Evolutionary conservation across 2,113 vertebrate species (phyloP).

Genomic region (Columba livia): DNA sequence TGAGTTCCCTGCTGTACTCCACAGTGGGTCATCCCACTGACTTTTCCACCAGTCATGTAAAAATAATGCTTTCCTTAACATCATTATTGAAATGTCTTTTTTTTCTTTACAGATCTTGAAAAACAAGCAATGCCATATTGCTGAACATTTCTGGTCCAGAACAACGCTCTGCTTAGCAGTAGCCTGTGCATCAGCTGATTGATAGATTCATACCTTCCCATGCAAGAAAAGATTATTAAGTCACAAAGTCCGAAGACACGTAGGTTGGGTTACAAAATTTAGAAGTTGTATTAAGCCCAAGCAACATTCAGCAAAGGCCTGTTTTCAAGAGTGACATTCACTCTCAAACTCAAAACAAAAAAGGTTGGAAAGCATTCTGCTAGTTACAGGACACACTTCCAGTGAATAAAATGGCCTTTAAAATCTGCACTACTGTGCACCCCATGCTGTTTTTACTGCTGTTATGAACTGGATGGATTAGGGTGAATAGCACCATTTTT

Average conservation of each 20-base stretch:
- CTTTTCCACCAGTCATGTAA: not conserved
- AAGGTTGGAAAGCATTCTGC: not conserved
- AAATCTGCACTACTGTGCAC: conserved; percentile 7
- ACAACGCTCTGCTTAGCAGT: not conserved
- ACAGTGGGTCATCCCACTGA: not conserved
- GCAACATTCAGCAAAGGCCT: not conserved
- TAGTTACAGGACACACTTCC: not conserved
- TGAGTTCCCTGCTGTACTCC: not conserved
- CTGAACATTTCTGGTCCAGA: not conserved
- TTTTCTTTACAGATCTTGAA: not conserved
- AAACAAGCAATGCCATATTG: not conserved
- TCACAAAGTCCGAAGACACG: not conserved
- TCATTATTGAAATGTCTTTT: not conserved
- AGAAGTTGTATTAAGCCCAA: not conserved
- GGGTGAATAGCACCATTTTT: conserved; percentile 16
- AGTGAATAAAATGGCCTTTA: conserved; percentile 27
- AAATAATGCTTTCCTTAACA: not conserved
- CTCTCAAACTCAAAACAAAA: not conserved
- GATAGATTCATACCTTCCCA: not conserved
- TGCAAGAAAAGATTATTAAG: not conserved
- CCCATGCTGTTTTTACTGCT: conserved; percentile 13
- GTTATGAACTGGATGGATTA: conserved; percentile 24
- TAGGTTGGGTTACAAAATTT: not conserved
- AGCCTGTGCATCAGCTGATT: not conserved
- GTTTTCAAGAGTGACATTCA: not conserved